Percentiles rank a stretch among this genome's conserved stretches.
phyloP scores from a whole-genome alignment of 2,888 invertebrate species.

The Hyposoter didymator region DNA sequence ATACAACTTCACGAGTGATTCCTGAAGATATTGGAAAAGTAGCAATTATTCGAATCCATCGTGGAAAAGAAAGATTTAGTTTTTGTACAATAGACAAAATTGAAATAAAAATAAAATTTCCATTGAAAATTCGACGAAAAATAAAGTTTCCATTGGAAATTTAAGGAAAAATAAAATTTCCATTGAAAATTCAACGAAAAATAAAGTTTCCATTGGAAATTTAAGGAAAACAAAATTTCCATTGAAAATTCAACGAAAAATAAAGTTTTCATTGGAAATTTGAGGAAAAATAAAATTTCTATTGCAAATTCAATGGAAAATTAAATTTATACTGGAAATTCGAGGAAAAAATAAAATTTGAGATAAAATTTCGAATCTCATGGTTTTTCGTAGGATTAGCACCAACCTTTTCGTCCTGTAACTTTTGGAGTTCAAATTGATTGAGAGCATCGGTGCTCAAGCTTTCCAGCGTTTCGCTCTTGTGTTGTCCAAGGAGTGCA shows the following conservation, averaged over 20 bases:
- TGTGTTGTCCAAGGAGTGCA: slow-evolving; percentile 91
- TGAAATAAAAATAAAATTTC: background rate
- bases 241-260: too few relatives aligned
- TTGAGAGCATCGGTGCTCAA: slow-evolving; percentile 85
- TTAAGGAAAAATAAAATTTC: too few relatives aligned
- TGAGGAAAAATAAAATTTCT: too few relatives aligned
- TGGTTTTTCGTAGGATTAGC: background rate
- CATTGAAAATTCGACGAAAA: too few relatives aligned
- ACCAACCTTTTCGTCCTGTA: slow-evolving; percentile 89
- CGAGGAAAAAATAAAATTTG: too few relatives aligned
- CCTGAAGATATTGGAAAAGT: slow-evolving; percentile 84
- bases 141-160: too few relatives aligned
- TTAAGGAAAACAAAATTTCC: background rate
- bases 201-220: too few relatives aligned
- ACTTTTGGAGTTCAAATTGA: slow-evolving; percentile 88
- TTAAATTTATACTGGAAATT: too few relatives aligned
- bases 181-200: too few relatives aligned
- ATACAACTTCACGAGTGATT: slow-evolving; percentile 89
- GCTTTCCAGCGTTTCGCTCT: slow-evolving; percentile 88
- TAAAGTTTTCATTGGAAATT: too few relatives aligned
- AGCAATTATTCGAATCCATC: background rate
- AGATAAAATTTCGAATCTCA: too few relatives aligned
- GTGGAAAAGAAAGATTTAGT: background rate
- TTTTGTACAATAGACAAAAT: background rate
- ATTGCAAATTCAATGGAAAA: too few relatives aligned